These are phyloP conservation scores for Bostrychus sinensis DNA, from an alignment of 2,113 vertebrate species.

Conservation along the genomic window DNA sequence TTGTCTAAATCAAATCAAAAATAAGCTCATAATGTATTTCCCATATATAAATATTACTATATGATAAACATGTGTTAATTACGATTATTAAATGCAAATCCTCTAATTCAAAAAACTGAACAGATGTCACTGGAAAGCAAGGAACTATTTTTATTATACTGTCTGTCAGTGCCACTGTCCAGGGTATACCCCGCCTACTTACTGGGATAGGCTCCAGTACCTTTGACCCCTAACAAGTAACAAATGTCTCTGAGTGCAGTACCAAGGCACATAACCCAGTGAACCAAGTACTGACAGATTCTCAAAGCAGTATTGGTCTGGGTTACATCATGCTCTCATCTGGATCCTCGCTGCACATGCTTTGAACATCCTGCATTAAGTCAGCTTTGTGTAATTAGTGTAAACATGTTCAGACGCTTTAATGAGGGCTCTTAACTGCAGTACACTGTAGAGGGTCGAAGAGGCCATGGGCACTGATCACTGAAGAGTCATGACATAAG, in stretches of 20 bases:
- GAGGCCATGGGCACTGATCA: background rate
- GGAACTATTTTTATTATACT: no score
- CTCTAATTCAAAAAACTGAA: no score
- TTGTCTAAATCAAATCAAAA: no score
- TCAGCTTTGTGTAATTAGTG: background rate
- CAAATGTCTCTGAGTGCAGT: background rate
- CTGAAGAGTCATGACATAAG: background rate
- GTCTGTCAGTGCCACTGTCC: no score
- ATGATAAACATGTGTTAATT: no score
- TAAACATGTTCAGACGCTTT: background rate
- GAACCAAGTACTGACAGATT: background rate
- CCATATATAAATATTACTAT: no score
- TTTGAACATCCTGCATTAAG: background rate
- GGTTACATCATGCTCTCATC: background rate
- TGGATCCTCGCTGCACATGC: background rate
- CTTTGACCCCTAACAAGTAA: no score
- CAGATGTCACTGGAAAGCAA: no score
- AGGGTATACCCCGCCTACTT: no score
- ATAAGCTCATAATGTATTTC: no score
- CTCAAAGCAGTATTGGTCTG: background rate
- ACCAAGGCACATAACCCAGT: background rate
- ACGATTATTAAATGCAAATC: no score
- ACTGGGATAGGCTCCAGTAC: no score
- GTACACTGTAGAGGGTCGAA: background rate
- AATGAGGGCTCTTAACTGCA: constrained; percentile 1